A percentile compares a stretch with the other conserved stretches of the same genome.
phyloP scores from a whole-genome alignment of 2,113 vertebrate genomes.

The Melanostigma gelatinosum region DNA sequence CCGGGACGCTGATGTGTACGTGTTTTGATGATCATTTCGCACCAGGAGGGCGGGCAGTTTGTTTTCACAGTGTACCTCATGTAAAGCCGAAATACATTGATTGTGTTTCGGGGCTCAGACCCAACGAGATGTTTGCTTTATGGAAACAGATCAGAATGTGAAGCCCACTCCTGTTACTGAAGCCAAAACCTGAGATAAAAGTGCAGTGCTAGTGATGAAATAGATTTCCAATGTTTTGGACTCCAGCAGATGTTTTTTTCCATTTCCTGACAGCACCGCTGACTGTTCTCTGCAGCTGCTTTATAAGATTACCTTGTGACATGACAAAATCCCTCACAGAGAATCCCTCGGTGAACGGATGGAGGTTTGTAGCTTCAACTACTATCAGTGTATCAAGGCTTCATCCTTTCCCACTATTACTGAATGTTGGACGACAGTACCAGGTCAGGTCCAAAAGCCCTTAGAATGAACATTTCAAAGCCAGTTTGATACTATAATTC shows the following conservation, averaged over 20 bases:
- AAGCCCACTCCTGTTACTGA: not conserved
- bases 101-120: not conserved
- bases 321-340: slow-evolving; percentile 38
- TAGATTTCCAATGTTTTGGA: slow-evolving; percentile 37
- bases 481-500: not conserved
- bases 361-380: slow-evolving; percentile 18
- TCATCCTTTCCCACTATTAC: not conserved
- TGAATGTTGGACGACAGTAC: not conserved
- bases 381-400: slow-evolving; percentile 3
- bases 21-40: not conserved
- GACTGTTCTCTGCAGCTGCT: slow-evolving; percentile 34
- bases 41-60: not conserved
- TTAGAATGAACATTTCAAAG: not conserved
- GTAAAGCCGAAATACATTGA: not conserved
- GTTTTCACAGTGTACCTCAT: not conserved
- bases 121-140: not conserved
- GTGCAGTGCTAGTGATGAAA: slow-evolving; percentile 21
- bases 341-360: slow-evolving; percentile 9
- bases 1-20: not conserved
- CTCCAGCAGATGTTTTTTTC: slow-evolving; percentile 35
- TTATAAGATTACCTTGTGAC: slow-evolving; percentile 34
- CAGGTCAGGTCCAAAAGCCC: not conserved
- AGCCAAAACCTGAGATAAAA: slow-evolving; percentile 26
- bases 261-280: slow-evolving; percentile 40
- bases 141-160: too few relatives aligned